A percentile compares a stretch with the other conserved stretches of the same genome.
These are phyloP conservation scores for Notothenia rossii DNA, from an alignment of 2,113 vertebrate species.

Conservation along the genomic window DNA sequence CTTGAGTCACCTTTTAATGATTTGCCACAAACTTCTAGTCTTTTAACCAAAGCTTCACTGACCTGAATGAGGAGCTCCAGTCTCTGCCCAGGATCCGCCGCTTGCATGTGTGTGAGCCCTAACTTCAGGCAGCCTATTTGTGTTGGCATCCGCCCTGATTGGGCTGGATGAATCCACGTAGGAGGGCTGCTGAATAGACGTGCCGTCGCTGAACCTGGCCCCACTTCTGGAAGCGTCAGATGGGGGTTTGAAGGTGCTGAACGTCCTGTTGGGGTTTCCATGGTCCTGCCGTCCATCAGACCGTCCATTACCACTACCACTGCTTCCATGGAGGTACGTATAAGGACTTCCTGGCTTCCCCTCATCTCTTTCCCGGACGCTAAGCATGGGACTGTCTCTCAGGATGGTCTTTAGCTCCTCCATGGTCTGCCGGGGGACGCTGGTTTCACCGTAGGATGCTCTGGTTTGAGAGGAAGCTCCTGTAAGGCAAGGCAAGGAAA, in stretches of 20 bases:
- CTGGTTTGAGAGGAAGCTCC: conserved; percentile 34
- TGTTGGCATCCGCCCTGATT: conserved; percentile 63
- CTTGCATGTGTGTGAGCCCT: conserved; percentile 42
- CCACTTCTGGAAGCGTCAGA: conserved; percentile 77
- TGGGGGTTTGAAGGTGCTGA: conserved; percentile 82
- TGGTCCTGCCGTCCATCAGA: conserved; percentile 64
- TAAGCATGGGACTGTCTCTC: conserved; percentile 74
- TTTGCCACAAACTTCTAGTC: not conserved
- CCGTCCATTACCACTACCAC: conserved; percentile 33
- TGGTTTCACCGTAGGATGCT: conserved; percentile 43
- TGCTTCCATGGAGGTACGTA: conserved; percentile 62
- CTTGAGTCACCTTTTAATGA: not conserved
- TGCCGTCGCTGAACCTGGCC: conserved; percentile 54
- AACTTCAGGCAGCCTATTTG: conserved; percentile 64
- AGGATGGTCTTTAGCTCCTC: conserved; percentile 86
- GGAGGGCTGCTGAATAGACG: conserved; percentile 63
- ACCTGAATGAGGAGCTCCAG: conserved; percentile 72
- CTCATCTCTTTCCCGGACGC: conserved; percentile 50
- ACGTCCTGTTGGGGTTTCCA: conserved; percentile 52
- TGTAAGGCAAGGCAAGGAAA: too few relatives aligned
- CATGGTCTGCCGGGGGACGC: conserved; percentile 81
- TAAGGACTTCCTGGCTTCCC: conserved; percentile 38
- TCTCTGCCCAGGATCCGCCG: conserved; percentile 57
- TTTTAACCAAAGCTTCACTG: conserved; percentile 41
- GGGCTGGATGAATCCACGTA: conserved; percentile 75